Conservation (phyloP, 37 sponge, comb jelly and placozoan species). For the Geodia barretti region DNA sequence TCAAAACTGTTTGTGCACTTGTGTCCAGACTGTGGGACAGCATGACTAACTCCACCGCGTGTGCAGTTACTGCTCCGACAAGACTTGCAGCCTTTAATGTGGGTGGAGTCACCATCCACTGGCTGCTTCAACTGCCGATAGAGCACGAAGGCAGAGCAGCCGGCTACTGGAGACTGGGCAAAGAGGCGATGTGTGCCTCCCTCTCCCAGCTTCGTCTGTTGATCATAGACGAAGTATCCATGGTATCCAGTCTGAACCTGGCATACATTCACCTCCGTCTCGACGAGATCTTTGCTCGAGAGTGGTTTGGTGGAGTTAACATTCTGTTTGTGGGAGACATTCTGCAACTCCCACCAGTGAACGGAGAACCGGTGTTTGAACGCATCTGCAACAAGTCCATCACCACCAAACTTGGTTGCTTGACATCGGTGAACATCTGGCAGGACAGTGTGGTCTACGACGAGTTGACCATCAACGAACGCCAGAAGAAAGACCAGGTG, state of each 20-base stretch:
- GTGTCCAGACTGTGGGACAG: too few species aligned
- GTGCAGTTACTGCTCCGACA: too few species aligned
- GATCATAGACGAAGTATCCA: constrained; percentile 71
- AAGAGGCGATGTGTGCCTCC: constrained; percentile 22
- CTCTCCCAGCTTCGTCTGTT: constrained; percentile 39
- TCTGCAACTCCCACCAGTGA: constrained; percentile 56
- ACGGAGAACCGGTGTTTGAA: constrained; percentile 41
- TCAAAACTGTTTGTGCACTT: too few species aligned
- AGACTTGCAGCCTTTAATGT: constrained; percentile 54
- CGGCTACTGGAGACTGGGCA: constrained; percentile 52
- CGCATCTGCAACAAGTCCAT: constrained; percentile 19
- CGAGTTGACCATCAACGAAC: constrained; percentile 71
- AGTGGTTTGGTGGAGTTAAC: constrained; percentile 27
- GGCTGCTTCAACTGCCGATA: constrained; percentile 30
- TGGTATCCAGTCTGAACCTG: constrained; percentile 57
- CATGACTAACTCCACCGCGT: background rate
- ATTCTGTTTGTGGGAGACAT: constrained; percentile 63
- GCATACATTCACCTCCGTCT: too few species aligned
- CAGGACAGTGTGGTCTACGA: constrained; percentile 49
- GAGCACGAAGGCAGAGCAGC: constrained; percentile 55
- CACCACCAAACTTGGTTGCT: constrained; percentile 10
- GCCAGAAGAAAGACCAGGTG: constrained; percentile 49
- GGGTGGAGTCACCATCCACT: constrained; percentile 39
- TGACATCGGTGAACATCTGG: constrained; percentile 43
- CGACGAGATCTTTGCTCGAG: too few species aligned